Evolutionary conservation across 2,888 invertebrate species (phyloP), one percentile per base, ranked within the genome.

Genomic region (Neoitamus cyanurus): DNA sequence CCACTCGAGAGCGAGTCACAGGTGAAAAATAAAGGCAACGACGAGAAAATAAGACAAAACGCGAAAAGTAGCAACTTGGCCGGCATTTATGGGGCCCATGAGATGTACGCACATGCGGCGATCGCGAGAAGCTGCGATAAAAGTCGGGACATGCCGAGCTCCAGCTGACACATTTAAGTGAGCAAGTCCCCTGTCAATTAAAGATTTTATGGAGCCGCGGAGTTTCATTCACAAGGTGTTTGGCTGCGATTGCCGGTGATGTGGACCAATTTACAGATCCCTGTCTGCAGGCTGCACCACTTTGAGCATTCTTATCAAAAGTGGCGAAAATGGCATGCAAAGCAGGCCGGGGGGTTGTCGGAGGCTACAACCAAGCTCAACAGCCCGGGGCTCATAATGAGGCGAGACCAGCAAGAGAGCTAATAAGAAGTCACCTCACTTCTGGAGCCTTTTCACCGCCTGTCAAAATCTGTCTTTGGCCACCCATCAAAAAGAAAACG

Each of bases 171-270:
- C 82, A 58, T 78, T 82, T 37, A 68, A 69, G 69, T 69, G 36
- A 69, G 69, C 82, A 82, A 28, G 82, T 69, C 82, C 34, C 25
- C 36, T 82, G 69, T 82, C 82, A 82, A 82, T 82, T 82, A 82
- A 69, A 82, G 82, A 82, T 82, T 82, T 82, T 82, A 82, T 82
- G 82, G 69, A 82, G 30, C 28, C 36, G 36, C 9, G 82, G 69
- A 82, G 28, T 82, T 80, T 82, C 82, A 82, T 82, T 82, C 69
- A 82, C 37, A 28, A 69, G 30, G 37, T 69, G 58, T 28, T 58
- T 68, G n/a, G 58, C 25, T 48, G 7, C 13, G 46, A 13, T 25
- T 42, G 30, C 1, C 28, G 13, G 31, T 13, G 31, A 25, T 31
- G 7, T 42, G 30, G 30, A 77, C 46, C 30, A 77, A 77, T 73